phyloP scores from a whole-genome alignment of 2,888 invertebrate species.

The Drosophila mercatorum region DNA sequence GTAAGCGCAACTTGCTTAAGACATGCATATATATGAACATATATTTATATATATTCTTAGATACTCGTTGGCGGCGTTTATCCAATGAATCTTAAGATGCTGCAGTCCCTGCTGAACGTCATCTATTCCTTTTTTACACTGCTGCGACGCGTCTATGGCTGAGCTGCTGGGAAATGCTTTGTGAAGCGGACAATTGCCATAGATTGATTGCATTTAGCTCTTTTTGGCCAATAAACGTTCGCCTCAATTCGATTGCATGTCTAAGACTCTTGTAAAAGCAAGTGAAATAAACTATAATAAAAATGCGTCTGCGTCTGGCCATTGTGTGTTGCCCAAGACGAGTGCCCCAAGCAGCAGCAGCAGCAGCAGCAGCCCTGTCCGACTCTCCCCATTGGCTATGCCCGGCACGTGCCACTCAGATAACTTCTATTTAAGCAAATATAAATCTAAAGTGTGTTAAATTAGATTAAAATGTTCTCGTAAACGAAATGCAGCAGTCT shows the following conservation, averaged over 20 bases:
- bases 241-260: constrained; percentile 52
- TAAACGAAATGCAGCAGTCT: constrained; percentile 53
- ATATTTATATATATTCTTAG: too few species aligned
- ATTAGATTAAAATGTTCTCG: constrained; percentile 80
- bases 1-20: constrained; percentile 45
- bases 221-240: constrained; percentile 62
- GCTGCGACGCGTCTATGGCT: constrained; percentile 77
- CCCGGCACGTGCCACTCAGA: constrained; percentile 70
- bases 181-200: constrained; percentile 32
- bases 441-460: constrained; percentile 81
- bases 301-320: constrained; percentile 60
- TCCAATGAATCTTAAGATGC: constrained; percentile 78
- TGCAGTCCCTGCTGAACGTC: constrained; percentile 77
- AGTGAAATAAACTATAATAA: constrained; percentile 75
- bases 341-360: neutral
- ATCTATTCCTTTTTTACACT: constrained; percentile 81
- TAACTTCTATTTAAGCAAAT: constrained; percentile 81
- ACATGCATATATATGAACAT: neutral
- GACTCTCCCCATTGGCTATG: constrained; percentile 49
- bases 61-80: constrained; percentile 77
- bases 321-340: neutral
- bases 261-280: constrained; percentile 15
- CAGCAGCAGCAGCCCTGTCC: neutral
- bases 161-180: constrained; percentile 32
- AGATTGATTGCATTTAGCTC: constrained; percentile 71